phyloP scores from a whole-genome alignment of 2,888 invertebrate genomes.

The Stenolophus ochropezus region DNA sequence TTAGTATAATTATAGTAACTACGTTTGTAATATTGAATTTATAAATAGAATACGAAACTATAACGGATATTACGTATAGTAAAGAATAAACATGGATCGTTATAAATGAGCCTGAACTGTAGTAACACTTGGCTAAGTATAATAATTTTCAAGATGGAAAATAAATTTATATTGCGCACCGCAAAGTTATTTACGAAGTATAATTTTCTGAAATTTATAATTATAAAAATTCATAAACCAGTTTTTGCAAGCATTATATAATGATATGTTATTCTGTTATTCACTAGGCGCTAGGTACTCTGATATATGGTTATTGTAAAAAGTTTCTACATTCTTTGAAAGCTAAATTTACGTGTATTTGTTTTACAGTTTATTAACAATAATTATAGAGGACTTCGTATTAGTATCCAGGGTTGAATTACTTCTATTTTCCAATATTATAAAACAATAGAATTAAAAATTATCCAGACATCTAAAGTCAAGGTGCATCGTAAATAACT shows the following conservation, averaged over 20 bases:
- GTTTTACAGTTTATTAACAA: background rate
- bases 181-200: background rate
- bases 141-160: background rate
- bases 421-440: background rate
- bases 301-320: constrained; percentile 5
- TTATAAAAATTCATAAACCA: constrained; percentile 12
- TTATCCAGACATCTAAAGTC: background rate
- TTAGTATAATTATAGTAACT: too few relatives aligned
- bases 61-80: too few relatives aligned
- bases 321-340: background rate
- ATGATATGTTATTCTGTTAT: constrained; percentile 14
- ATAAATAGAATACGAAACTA: too few relatives aligned
- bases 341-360: background rate
- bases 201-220: constrained; percentile 8
- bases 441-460: background rate
- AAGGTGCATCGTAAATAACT: background rate
- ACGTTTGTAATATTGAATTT: too few relatives aligned
- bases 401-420: background rate
- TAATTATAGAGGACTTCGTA: background rate
- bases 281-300: background rate
- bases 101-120: too few relatives aligned
- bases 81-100: too few relatives aligned
- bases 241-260: constrained; percentile 8
- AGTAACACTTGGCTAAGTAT: background rate
- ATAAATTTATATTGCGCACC: background rate